A percentile compares a stretch with the other conserved stretches of the same genome.
phyloP scores from a whole-genome alignment of 1,140 invertebrate species.

The Tetraneura akinire region DNA sequence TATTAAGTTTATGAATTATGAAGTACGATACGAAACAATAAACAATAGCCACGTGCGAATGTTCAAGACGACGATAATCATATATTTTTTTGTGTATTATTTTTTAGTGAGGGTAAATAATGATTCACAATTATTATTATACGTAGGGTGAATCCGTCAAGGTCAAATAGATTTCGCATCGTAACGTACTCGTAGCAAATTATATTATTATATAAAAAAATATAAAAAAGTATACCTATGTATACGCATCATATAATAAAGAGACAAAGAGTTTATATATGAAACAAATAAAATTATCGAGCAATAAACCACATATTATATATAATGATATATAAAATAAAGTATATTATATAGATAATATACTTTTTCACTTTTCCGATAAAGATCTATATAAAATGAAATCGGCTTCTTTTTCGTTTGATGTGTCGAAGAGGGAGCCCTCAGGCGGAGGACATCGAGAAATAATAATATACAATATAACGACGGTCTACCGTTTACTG shows the following conservation, averaged over 20 bases:
- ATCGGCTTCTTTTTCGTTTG: slow-evolving; percentile 25
- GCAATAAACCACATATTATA: slow-evolving; percentile 13
- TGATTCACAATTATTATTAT: too few species aligned
- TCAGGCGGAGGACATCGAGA: background rate
- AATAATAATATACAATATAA: too few species aligned
- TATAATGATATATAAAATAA: too few species aligned
- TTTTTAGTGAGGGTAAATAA: too few species aligned
- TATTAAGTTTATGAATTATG: too few species aligned
- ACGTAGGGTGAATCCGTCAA: background rate
- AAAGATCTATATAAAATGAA: background rate
- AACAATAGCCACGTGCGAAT: too few species aligned
- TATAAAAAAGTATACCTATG: background rate
- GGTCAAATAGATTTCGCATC: slow-evolving; percentile 8
- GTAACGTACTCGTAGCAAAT: background rate
- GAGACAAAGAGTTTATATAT: background rate
- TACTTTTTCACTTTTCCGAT: background rate
- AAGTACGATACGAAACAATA: too few species aligned
- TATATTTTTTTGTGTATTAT: too few species aligned
- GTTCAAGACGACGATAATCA: too few species aligned
- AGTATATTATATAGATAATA: background rate
- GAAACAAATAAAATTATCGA: background rate
- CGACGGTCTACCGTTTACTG: slow-evolving; percentile 36
- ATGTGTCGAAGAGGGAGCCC: slow-evolving; percentile 19
- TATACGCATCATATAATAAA: background rate
- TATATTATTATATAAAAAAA: background rate